Evolutionary conservation across 2,113 vertebrate genomes (phyloP).

Genomic region (Phodopus roborovskii): DNA sequence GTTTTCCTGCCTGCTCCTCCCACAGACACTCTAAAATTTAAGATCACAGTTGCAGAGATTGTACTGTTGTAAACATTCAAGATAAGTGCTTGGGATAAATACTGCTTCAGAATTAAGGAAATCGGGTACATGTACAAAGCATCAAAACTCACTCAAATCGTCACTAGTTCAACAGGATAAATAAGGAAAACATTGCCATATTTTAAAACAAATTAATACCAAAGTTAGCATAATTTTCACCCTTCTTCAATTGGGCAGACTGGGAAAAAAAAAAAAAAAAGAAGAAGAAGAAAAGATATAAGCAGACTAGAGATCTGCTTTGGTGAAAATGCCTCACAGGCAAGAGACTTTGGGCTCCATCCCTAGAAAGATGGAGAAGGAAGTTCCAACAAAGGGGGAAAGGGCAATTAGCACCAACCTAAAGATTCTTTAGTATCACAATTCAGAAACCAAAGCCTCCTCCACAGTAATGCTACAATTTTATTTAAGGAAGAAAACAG

Average conservation of each 20-base stretch:
- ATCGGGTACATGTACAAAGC: neutral
- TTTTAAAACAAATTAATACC: neutral
- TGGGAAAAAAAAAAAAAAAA: neutral
- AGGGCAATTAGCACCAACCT: neutral
- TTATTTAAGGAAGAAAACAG: neutral
- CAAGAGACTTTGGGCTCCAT: neutral
- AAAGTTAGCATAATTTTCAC: conserved; percentile 8
- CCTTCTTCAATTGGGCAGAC: neutral
- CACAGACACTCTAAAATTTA: neutral
- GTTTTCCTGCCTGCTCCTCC: neutral
- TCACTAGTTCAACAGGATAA: neutral
- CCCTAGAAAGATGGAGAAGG: neutral
- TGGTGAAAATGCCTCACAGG: neutral
- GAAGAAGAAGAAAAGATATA: too few relatives aligned
- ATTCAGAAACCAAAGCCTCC: conserved; percentile 29
- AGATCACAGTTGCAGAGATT: conserved; percentile 5
- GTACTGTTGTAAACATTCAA: conserved; percentile 27
- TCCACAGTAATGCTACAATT: neutral
- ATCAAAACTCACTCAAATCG: neutral
- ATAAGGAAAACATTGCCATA: neutral
- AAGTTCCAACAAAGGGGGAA: neutral
- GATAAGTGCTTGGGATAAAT: neutral
- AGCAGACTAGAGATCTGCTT: neutral
- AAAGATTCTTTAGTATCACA: conserved; percentile 24
- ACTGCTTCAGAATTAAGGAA: neutral